Evolutionary conservation across 2,113 vertebrate species (phyloP).

Genomic region (Nothocercus nigrocapillus): DNA sequence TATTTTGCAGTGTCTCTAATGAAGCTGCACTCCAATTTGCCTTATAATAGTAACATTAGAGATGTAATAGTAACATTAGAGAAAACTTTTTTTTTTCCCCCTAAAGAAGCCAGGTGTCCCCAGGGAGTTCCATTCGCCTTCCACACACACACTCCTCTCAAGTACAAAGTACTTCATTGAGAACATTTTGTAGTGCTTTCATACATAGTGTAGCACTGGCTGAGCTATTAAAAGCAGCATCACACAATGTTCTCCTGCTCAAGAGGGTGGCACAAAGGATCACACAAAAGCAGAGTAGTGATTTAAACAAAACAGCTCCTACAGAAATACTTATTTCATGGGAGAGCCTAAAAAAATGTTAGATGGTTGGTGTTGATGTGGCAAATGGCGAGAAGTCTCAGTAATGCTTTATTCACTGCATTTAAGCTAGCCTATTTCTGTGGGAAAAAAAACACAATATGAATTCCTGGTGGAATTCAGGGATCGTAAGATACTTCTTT

Average conservation of each 20-base stretch:
- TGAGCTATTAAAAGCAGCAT: background rate
- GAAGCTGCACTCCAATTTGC: constrained; percentile 36
- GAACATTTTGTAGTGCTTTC: constrained; percentile 21
- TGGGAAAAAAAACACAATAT: background rate
- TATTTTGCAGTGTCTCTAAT: constrained; percentile 36
- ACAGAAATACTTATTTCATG: background rate
- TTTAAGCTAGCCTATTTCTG: background rate
- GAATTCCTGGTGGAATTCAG: background rate
- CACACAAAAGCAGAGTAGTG: background rate
- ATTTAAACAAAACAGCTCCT: background rate
- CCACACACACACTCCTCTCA: accelerated
- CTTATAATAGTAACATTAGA: constrained; percentile 26
- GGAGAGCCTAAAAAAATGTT: background rate
- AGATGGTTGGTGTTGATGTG: background rate
- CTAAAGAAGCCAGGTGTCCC: background rate
- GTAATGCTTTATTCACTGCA: background rate
- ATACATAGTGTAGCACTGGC: background rate
- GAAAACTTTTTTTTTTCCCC: background rate
- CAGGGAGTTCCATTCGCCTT: background rate
- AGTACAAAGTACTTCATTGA: background rate
- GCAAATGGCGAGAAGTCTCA: background rate
- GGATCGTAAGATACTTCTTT: background rate
- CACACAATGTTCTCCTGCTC: background rate
- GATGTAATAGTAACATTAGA: constrained; percentile 1
- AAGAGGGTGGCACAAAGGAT: background rate